phyloP scores from a whole-genome alignment of 2,888 invertebrate species.

The Caenorhabditis sp. region DNA sequence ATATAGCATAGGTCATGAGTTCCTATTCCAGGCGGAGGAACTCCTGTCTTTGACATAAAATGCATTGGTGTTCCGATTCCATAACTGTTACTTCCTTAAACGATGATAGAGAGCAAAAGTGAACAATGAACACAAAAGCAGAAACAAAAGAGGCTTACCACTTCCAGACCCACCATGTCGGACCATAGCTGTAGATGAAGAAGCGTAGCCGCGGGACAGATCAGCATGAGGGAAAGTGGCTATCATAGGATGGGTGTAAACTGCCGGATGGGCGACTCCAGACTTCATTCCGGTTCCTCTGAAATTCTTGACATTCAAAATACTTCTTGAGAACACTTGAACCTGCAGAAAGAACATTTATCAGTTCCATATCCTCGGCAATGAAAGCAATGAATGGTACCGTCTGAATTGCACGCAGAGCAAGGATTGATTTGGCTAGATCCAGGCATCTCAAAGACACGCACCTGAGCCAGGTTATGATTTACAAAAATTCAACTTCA shows the following conservation, averaged over 20 bases:
- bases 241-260: conserved; percentile 79
- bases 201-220: conserved; percentile 74
- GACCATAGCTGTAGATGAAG: conserved; percentile 73
- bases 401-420: conserved; percentile 74
- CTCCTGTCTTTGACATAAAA: conserved; percentile 78
- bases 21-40: conserved; percentile 79
- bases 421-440: conserved; percentile 72
- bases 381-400: conserved; percentile 77
- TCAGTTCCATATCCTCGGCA: conserved; percentile 78
- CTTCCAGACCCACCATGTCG: conserved; percentile 56
- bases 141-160: conserved; percentile 43
- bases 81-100: conserved; percentile 64
- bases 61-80: conserved; percentile 79
- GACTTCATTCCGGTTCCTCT: conserved; percentile 79
- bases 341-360: conserved; percentile 78
- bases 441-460: conserved; percentile 75
- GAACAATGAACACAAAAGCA: background rate
- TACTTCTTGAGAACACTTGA: background rate
- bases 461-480: no score
- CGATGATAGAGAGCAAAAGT: background rate
- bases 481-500: background rate
- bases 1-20: conserved; percentile 78
- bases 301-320: conserved; percentile 8
- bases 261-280: conserved; percentile 79
- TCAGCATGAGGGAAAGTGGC: conserved; percentile 77